Percentiles rank a stretch among this genome's conserved stretches.
Evolutionary conservation across 2,113 vertebrate species (phyloP).

Genomic region (Psilopsiagon aurifrons): DNA sequence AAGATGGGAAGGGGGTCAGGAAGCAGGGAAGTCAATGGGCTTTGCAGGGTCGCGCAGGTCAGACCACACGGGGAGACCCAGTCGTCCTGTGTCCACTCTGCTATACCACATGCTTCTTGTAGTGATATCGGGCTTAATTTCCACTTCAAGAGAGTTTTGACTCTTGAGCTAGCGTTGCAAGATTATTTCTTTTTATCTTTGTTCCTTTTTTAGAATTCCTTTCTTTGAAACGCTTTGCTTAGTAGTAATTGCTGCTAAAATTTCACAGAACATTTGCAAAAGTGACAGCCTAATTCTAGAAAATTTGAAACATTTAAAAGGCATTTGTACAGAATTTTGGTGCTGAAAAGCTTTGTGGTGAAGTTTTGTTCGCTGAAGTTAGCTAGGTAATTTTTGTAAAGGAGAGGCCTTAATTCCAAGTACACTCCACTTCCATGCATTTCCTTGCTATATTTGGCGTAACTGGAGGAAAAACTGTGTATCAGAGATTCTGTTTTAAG

Average conservation of each 20-base stretch:
- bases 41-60: not conserved
- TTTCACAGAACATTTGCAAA: slow-evolving; percentile 50
- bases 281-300: slow-evolving; percentile 70
- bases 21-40: not conserved
- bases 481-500: slow-evolving; percentile 71
- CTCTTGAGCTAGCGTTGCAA: not conserved
- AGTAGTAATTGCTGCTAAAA: slow-evolving; percentile 65
- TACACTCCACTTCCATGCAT: not conserved
- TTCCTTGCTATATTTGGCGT: slow-evolving; percentile 46
- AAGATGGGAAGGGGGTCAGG: not conserved
- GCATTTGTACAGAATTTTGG: slow-evolving; percentile 37
- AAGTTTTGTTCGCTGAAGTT: slow-evolving; percentile 35
- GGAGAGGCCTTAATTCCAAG: not conserved
- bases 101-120: accelerated
- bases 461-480: slow-evolving; percentile 36
- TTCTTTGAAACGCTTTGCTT: slow-evolving; percentile 29
- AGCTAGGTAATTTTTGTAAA: slow-evolving; percentile 37
- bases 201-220: slow-evolving; percentile 44
- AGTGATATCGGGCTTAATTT: not conserved
- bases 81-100: accelerated
- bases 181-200: not conserved
- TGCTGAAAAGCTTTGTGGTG: slow-evolving; percentile 23
- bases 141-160: slow-evolving; percentile 24
- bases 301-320: slow-evolving; percentile 63
- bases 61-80: not conserved